phyloP scores from a whole-genome alignment of 2,113 vertebrate genomes.

The Vidua macroura region DNA sequence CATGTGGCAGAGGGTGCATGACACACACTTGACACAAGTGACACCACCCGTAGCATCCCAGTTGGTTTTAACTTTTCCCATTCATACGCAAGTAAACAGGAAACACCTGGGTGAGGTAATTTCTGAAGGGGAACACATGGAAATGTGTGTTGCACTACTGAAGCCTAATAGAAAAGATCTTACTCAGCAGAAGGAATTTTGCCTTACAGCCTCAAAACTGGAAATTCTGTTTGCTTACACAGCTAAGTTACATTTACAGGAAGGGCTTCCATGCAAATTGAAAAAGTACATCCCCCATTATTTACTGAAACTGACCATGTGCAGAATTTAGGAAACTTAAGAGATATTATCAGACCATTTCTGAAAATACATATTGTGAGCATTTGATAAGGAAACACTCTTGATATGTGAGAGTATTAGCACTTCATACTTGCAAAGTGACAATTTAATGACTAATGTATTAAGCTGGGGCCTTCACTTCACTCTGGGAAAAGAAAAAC shows the following conservation, averaged over 20 bases:
- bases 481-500: constrained; percentile 2
- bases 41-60: accelerated
- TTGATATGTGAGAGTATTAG: not conserved
- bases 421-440: not conserved
- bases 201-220: not conserved
- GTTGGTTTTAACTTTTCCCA: not conserved
- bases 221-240: not conserved
- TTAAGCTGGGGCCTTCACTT: not conserved
- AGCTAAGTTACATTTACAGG: not conserved
- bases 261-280: not conserved
- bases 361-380: not conserved
- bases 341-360: not conserved
- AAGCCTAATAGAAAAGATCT: not conserved
- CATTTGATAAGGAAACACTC: not conserved
- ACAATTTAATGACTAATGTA: not conserved
- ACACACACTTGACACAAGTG: not conserved
- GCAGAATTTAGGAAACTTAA: not conserved
- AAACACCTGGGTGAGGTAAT: not conserved
- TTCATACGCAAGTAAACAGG: not conserved
- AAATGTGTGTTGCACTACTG: not conserved
- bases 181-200: not conserved
- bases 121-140: not conserved
- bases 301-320: not conserved
- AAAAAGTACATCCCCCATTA: not conserved
- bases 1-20: accelerated